Conservation (phyloP, 2,113 vertebrate genomes). For the human (Homo sapiens) region DNA sequence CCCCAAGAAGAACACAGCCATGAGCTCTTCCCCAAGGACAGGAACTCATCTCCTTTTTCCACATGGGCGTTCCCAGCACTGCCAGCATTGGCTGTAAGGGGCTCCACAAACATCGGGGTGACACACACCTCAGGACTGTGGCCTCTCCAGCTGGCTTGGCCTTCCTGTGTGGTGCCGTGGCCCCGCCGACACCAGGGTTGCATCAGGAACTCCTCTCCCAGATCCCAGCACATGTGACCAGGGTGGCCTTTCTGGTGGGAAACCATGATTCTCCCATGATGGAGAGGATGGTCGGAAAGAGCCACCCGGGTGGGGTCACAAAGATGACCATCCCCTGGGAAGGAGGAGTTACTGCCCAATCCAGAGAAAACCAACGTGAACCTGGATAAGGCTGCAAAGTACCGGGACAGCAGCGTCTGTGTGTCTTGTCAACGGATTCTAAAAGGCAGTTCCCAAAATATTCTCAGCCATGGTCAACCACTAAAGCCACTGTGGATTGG, state of each 20-base stretch:
- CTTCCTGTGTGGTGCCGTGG: fast-evolving
- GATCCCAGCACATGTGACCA: background rate
- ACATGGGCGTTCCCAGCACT: fast-evolving
- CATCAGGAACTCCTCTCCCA: background rate
- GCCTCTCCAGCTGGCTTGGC: background rate
- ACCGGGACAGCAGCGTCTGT: fast-evolving
- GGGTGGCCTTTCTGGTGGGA: background rate
- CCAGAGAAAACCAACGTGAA: background rate
- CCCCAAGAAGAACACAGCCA: fast-evolving
- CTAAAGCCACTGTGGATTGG: background rate
- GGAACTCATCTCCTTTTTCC: background rate
- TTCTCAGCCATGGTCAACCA: background rate
- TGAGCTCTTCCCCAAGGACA: background rate
- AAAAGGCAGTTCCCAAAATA: background rate
- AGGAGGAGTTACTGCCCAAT: fast-evolving
- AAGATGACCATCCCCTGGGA: background rate
- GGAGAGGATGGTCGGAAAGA: background rate
- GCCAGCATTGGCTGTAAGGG: fast-evolving
- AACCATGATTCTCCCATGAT: background rate
- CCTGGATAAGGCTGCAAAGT: background rate
- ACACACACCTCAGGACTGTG: background rate
- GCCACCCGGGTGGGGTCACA: background rate
- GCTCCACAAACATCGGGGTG: fast-evolving
- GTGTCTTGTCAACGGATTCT: background rate
- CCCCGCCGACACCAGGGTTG: fast-evolving